Base-by-base conservation (phyloP, 2,888 invertebrate species). In the Lamellibrachia satsuma region DNA sequence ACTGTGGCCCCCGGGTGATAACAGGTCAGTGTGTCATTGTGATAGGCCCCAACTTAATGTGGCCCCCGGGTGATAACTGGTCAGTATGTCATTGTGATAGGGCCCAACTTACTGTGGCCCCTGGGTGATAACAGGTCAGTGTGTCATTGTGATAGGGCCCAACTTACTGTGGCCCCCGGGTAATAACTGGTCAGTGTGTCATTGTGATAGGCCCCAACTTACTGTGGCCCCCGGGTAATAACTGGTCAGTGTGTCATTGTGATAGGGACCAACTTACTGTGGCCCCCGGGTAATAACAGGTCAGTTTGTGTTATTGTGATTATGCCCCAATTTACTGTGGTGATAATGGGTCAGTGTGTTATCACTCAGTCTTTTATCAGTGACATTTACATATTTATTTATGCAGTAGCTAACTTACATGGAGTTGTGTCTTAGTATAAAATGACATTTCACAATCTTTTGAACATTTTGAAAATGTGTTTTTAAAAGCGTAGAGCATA, bases 191-290 rank as follows among this genome's bases (percentile, higher is more conserved):
- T 39, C 39, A 39, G 39, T 39, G 39, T 39, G 39, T 39, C 39
- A 99, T 99, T 95, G 99, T 99, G 8, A 98, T 99, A 96, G 99
- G 99, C 4, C 99, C 99, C 0, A 99, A 99, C 97, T 97, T 99
- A 94, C 97, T 99, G 93, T 98, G 98, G 98, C 97, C 98, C 92
- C 97, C 97, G 52, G 95, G 95, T 52, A 96, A 96, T 93, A 95
- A 95, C 52, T 93, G 39, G 39, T 39, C 39, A 39, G 39, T 39
- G 39, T 39, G 39, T 39, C 39, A 99, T 99, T 95, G 99, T 99
- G 8, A 98, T 99, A 96, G 99, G 99, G 4, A 99, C 99, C 0
- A 99, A 99, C 97, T 97, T 99, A 94, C 97, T 99, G 93, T 98
- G 98, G 98, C 97, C 98, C 92, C 97, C 97, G 52, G 95, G 95